Evolutionary conservation across 2,888 invertebrate genomes (phyloP), one percentile per base, ranked within the genome.

Genomic region (Labia minor): DNA sequence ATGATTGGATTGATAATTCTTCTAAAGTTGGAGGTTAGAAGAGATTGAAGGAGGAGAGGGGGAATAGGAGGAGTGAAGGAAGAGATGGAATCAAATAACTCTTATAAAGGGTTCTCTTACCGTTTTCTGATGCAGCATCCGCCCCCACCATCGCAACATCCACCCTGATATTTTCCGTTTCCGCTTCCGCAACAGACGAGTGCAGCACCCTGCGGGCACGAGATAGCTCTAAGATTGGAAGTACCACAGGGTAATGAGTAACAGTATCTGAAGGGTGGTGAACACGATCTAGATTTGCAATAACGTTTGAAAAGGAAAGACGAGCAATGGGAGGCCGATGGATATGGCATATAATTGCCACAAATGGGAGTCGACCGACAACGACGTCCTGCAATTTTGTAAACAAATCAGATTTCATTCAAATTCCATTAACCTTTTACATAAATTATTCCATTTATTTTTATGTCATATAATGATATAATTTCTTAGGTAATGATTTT

Each of bases 271-370:
- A n/a, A n/a, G 11, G 49, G 49, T 3, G 49, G 49, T 10, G 49
- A 49, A 49, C 49, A 49, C 49, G 49, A 49, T 49, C 49, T 11
- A 16, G 49, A 49, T 49, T 49, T 49, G 49, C 49, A 49, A 49
- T n/a, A 14, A 4, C 49, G 49, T 8, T 49, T 49, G 14, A 49
- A 49, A 3, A 16, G n/a, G 6, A 49, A 10, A 49, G 49, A 49
- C 2, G 49, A 49, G 16, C 49, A 49, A 49, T 14, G 49, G 3
- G 49, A 49, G n/a, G 49, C 6, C 26, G 26, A 6, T 8, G 26
- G 26, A 26, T 8, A 26, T 26, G 26, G 26, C 26, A 26, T 6
- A 26, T 8, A 26, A 8, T 8, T 26, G 26, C 26, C 4, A 26
- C 26, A 26, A 8, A 49, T 4, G 6, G 49, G 49, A 14, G 49